Conservation (phyloP, 2,113 vertebrate species). For the Rallus limicola region DNA sequence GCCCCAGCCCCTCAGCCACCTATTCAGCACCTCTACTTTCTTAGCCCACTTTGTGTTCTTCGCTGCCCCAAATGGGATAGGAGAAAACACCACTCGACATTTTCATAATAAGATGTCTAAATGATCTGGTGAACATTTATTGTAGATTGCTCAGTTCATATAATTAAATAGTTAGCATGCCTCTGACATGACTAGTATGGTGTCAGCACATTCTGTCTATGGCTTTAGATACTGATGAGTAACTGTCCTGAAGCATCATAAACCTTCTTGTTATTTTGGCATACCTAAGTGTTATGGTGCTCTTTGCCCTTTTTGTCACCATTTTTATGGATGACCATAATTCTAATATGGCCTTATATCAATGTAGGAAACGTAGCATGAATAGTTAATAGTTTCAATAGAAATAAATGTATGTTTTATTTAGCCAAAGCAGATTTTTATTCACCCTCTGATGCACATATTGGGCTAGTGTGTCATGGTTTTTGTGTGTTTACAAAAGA, state of each 20-base stretch:
- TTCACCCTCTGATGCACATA: not conserved
- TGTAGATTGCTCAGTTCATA: not conserved
- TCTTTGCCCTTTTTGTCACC: not conserved
- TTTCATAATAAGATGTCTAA: not conserved
- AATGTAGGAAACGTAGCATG: not conserved
- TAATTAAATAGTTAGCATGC: not conserved
- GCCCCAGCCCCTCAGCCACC: too few species aligned
- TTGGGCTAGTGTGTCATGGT: not conserved
- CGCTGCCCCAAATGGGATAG: too few species aligned
- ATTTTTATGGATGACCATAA: not conserved
- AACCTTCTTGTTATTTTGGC: not conserved
- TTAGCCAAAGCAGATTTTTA: not conserved
- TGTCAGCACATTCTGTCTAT: not conserved
- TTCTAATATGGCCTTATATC: not conserved
- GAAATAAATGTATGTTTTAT: not conserved
- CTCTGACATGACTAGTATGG: not conserved
- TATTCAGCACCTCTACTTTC: too few species aligned
- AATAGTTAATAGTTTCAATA: not conserved
- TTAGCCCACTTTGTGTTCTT: too few species aligned
- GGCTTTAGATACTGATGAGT: not conserved
- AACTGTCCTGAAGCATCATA: not conserved
- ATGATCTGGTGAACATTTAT: not conserved
- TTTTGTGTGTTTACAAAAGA: not conserved
- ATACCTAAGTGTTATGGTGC: not conserved
- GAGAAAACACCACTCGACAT: too few species aligned